Conservation (phyloP, 2,113 vertebrate genomes). For the Elaphurus davidianus region DNA sequence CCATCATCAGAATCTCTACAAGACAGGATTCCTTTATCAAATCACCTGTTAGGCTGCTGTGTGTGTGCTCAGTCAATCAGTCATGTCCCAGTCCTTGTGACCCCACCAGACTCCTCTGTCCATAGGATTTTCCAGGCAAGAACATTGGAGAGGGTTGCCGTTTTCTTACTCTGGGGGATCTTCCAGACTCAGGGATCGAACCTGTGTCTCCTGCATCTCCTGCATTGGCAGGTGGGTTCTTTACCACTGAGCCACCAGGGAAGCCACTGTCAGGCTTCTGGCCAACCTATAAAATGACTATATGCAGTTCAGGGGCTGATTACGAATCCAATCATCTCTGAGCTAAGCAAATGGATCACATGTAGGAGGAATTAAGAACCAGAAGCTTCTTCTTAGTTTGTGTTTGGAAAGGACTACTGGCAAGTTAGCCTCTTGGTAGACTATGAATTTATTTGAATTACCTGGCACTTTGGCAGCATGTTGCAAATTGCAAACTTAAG, state of each 20-base stretch:
- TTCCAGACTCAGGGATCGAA: neutral
- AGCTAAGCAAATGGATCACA: neutral
- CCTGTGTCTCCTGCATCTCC: neutral
- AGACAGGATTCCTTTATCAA: neutral
- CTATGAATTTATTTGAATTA: neutral
- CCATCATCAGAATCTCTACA: neutral
- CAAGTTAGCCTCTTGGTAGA: neutral
- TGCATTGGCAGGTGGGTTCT: neutral
- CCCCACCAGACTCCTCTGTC: neutral
- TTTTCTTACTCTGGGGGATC: neutral
- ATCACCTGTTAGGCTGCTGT: neutral
- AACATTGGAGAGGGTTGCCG: neutral
- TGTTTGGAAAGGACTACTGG: neutral
- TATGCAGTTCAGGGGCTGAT: neutral
- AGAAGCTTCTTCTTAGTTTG: neutral
- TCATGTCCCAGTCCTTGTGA: neutral
- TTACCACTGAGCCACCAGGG: neutral
- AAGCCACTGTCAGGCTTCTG: neutral
- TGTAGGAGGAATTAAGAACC: neutral
- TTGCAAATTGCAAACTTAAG: neutral
- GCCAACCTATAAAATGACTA: neutral
- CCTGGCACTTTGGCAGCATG: neutral
- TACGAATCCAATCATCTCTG: neutral
- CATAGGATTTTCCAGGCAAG: neutral
- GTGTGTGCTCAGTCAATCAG: neutral